phyloP scores from a whole-genome alignment of 1,140 invertebrate species.

The Sinonovacula constricta region DNA sequence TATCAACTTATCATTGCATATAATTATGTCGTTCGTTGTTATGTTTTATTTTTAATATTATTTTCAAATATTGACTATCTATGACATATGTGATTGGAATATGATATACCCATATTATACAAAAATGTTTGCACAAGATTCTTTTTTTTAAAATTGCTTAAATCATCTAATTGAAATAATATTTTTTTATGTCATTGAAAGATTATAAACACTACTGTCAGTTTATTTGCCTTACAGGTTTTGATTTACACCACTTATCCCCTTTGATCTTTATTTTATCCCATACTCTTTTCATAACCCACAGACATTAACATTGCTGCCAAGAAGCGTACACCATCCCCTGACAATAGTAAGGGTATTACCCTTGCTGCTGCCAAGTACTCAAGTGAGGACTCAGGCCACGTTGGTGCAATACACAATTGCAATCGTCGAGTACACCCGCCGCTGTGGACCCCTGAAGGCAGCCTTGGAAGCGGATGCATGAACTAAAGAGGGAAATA shows the following conservation, averaged over 20 bases:
- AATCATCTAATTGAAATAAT: no score
- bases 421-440: constrained; percentile 78
- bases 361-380: constrained; percentile 76
- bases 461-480: constrained; percentile 69
- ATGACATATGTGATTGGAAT: no score
- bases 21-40: background rate
- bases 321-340: constrained; percentile 66
- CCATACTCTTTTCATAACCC: background rate
- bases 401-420: constrained; percentile 78
- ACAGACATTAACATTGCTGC: constrained; percentile 61
- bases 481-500: constrained; percentile 76
- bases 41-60: background rate
- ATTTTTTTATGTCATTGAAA: no score
- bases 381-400: constrained; percentile 78
- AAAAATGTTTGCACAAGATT: no score
- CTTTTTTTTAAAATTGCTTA: no score
- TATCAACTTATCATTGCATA: constrained; percentile 40
- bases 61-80: no score
- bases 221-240: no score
- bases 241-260: no score
- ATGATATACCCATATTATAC: no score
- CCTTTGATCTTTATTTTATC: no score
- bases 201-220: no score
- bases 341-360: constrained; percentile 72
- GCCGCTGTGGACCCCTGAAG: constrained; percentile 74